Base-by-base conservation (phyloP, 2,888 invertebrate genomes). In the Lasioglossum figueresi region DNA sequence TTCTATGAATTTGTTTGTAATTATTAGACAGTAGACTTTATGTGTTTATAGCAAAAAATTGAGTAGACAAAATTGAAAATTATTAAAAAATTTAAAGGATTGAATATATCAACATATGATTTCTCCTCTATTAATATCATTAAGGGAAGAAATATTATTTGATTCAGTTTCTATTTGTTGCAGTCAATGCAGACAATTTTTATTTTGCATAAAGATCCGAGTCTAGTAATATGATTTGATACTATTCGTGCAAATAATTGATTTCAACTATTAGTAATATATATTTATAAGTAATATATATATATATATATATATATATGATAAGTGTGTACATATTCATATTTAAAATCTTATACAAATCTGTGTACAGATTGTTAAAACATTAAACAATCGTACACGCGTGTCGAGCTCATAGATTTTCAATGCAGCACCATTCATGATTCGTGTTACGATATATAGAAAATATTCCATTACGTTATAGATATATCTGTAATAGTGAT, bases 401-500 rank as follows among this genome's bases (percentile, higher is more conserved):
- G 10, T 37, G 31, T 40, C 37, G 23, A 19, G 23, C 3, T 66
- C 43, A n/a, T 27, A 59, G 34, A 43, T 66, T 76, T 77, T 14
- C 16, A 48, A 34, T 59, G n/a, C 31, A 75, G 27, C 23, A 52
- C 27, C 48, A 82, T 74, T 76, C 73, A 66, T 66, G 73, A 70
- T 72, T 75, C 4, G 8, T 75, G 19, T 75, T 23, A 8, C 48
- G n/a, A 34, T 19, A 27, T 31, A 43, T 77, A 23, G 8, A 52
- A 52, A 52, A 52, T 52, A 52, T 52, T 52, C 52, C 10, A n/a
- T 52, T 52, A 52, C 70, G 83, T 59, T 27, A 27, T 59, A 88
- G 75, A 14, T 80, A 45, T 45, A 45, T 45, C 5, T 45, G 5
- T 45, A 5, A 45, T 45, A 16, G 45, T 77, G 80, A 72, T 52